A percentile compares a stretch with the other conserved stretches of the same genome.
Conservation (phyloP, 2,797 vertebrate species). For the Graptemys geographica region DNA sequence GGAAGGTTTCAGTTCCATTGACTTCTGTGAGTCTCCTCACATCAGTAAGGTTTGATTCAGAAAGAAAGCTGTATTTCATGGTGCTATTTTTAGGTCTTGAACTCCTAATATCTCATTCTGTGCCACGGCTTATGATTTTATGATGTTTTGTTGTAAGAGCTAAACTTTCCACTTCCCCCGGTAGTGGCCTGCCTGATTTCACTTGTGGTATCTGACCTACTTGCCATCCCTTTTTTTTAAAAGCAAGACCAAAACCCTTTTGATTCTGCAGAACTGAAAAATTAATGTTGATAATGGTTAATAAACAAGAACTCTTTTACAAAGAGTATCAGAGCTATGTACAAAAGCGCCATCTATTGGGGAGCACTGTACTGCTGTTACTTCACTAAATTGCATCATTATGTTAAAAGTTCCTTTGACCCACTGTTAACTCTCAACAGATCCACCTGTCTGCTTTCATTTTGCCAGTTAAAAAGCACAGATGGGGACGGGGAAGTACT, state of each 20-base stretch:
- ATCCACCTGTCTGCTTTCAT: background rate
- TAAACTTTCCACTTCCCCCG: background rate
- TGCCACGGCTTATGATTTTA: background rate
- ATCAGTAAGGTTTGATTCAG: background rate
- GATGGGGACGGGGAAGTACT: background rate
- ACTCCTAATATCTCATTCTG: background rate
- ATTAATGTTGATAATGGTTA: background rate
- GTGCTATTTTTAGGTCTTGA: background rate
- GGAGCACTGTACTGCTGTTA: background rate
- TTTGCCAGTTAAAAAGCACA: background rate
- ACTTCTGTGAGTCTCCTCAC: background rate
- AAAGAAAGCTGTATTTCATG: background rate
- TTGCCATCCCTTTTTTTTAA: background rate
- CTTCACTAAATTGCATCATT: background rate
- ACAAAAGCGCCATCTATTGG: background rate
- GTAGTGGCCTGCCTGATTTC: accelerated
- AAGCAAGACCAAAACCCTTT: background rate
- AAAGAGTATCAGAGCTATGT: background rate
- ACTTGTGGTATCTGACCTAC: background rate
- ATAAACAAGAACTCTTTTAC: background rate
- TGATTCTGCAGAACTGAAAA: background rate
- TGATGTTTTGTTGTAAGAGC: background rate
- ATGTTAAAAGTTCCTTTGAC: background rate
- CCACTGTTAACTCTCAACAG: background rate
- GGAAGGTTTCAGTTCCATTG: background rate